Evolutionary conservation across 2,888 invertebrate genomes (phyloP).

Genomic region (Caenorhabditis sp.): DNA sequence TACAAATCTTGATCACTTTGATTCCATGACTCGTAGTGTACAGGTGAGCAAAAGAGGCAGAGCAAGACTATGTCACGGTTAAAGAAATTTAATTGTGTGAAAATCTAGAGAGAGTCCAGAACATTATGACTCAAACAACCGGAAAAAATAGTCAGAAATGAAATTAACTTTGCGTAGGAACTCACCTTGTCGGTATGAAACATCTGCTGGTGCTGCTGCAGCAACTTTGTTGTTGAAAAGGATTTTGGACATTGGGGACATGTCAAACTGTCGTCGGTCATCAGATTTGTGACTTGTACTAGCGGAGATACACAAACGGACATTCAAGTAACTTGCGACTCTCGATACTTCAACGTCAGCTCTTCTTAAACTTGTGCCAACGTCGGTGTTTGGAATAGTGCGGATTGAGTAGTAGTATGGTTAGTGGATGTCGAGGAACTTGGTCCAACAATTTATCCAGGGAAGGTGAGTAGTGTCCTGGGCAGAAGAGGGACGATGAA

Average conservation of each 20-base stretch:
- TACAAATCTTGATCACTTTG: neutral
- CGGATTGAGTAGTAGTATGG: conserved; percentile 49
- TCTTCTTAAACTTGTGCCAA: conserved; percentile 43
- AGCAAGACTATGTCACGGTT: neutral
- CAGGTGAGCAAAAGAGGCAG: conserved; percentile 13
- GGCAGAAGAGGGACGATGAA: conserved; percentile 28
- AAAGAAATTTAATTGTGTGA: conserved; percentile 3
- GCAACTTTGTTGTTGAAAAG: conserved; percentile 75
- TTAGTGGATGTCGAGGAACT: conserved; percentile 24
- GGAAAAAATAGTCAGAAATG: neutral
- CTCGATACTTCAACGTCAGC: conserved; percentile 33
- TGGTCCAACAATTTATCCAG: conserved; percentile 34
- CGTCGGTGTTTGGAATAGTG: conserved; percentile 21
- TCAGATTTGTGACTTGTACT: conserved; percentile 45
- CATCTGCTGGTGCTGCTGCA: conserved; percentile 80
- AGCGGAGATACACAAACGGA: conserved; percentile 60
- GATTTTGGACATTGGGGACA: conserved; percentile 76
- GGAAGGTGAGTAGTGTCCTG: conserved; percentile 9
- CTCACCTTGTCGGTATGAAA: conserved; percentile 81
- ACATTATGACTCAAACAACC: conserved; percentile 17
- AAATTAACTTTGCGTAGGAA: conserved; percentile 13
- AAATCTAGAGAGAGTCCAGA: too few relatives aligned
- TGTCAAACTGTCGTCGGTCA: conserved; percentile 49
- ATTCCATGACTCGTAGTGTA: conserved; percentile 21
- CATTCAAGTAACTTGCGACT: conserved; percentile 41